A percentile compares a stretch with the other conserved stretches of the same genome.
Conservation (phyloP, 2,797 vertebrate genomes). For the Rhincodon typus region DNA sequence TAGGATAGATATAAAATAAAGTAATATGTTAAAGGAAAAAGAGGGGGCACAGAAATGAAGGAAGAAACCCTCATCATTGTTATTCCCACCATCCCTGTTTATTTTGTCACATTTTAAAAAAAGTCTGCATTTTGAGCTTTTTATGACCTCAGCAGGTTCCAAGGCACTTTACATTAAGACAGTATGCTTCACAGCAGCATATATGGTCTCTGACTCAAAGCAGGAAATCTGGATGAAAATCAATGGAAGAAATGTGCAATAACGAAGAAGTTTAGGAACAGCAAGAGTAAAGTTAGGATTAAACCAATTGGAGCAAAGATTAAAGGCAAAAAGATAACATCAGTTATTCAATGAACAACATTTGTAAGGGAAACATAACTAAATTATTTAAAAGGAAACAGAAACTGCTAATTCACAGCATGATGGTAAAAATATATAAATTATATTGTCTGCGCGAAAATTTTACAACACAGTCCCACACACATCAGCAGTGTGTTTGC, state of each 20-base stretch:
- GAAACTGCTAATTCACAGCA: background rate
- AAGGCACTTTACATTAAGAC: background rate
- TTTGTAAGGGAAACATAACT: background rate
- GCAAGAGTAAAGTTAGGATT: background rate
- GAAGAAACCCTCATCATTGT: background rate
- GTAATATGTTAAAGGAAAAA: background rate
- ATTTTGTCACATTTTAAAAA: background rate
- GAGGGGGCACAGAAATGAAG: background rate
- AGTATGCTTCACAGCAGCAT: background rate
- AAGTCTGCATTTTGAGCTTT: background rate
- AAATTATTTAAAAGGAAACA: background rate
- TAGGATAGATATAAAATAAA: too few relatives aligned
- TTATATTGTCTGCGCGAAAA: background rate
- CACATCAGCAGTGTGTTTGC: background rate
- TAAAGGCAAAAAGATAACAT: background rate
- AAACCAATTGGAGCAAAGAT: background rate
- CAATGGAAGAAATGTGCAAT: background rate
- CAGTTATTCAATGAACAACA: background rate
- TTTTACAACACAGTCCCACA: background rate
- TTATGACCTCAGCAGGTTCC: background rate
- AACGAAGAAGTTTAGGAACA: background rate
- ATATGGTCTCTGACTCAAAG: background rate
- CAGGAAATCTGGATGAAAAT: background rate
- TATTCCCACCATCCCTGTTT: too few relatives aligned
- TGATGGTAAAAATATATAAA: background rate